A percentile compares a stretch with the other conserved stretches of the same genome.
phyloP scores from a whole-genome alignment of 2,888 invertebrate species.

The Andrena dorsata region DNA sequence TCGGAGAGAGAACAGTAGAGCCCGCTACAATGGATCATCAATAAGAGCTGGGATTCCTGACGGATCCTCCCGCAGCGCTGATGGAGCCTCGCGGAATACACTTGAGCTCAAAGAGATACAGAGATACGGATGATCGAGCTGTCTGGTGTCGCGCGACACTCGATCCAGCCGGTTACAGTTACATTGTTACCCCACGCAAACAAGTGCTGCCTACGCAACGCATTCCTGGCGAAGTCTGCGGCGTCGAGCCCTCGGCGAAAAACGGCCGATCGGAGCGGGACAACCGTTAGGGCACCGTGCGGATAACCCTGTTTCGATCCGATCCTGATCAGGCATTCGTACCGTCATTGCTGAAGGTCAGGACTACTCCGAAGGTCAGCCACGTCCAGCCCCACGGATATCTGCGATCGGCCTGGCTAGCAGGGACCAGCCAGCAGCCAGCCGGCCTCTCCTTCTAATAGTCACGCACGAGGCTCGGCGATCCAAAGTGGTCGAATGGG shows the following conservation, averaged over 20 bases:
- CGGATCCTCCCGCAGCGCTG: neutral
- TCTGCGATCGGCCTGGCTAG: constrained; percentile 39
- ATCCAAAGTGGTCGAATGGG: constrained; percentile 43
- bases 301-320: constrained; percentile 54
- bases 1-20: neutral
- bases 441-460: constrained; percentile 26
- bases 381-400: constrained; percentile 36
- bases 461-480: constrained; percentile 62
- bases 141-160: constrained; percentile 28
- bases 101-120: constrained; percentile 2
- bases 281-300: constrained; percentile 57
- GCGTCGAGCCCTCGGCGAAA: constrained; percentile 3
- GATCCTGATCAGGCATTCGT: constrained; percentile 45
- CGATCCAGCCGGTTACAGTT: constrained; percentile 9
- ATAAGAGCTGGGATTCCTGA: neutral
- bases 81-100: neutral
- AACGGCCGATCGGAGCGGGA: neutral
- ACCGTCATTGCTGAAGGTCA: constrained; percentile 59
- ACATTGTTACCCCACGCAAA: constrained; percentile 50
- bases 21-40: neutral
- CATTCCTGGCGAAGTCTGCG: constrained; percentile 25
- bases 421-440: constrained; percentile 4
- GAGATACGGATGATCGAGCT: constrained; percentile 35
- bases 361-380: constrained; percentile 53
- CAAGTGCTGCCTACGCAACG: constrained; percentile 48